Base-by-base conservation (phyloP, 2,888 invertebrate species). In the Netelia fuscicornis region DNA sequence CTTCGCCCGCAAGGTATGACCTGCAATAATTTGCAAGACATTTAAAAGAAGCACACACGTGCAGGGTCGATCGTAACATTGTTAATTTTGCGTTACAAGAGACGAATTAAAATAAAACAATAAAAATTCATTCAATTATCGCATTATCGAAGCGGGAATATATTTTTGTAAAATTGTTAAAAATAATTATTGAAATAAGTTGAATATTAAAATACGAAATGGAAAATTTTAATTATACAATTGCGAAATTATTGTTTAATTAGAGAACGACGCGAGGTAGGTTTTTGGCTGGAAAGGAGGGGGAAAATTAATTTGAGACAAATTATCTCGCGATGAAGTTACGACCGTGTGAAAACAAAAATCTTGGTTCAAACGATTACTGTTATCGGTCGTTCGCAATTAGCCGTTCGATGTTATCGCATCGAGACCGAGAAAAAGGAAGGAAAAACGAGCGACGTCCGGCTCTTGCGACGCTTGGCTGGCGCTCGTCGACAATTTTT, bases 1-100 rank as follows among this genome's bases (percentile, higher is more conserved):
- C 89, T 90, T 87, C 90, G 90, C 83, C 91, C 88, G 88, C 89
- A 91, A 84, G 90, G 91, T 89, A 91, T 87, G 88, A 92, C 91
- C 92, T 92, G 92, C 86, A 92, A 92, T 92, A 88, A 92, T 91
- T 91, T 85, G 84, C 88, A 84, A 87, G 81, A 79, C 72, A 87
- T 88, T 86, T 89, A 85, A 88, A 20, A 54, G 58, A 48, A 70
- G 72, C 77, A 65, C 78, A 42, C 54, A 60, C 11, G 25, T 71
- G 23, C 71, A 80, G 56, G 65, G 48, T 58, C 65, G 72, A 70
- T 65, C 48, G 42, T 76, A 20, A 17, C 64, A 9, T 60, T 2
- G 42, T 17, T 20, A 75, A 62, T 17, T 54, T 42, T n/a, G n/a
- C 20, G 20, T 44, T n/a, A 44, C 42, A 42, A 30, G 13, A 72